Evolutionary conservation across 2,888 invertebrate genomes (phyloP).

Genomic region (Melangyna quadrimaculata): DNA sequence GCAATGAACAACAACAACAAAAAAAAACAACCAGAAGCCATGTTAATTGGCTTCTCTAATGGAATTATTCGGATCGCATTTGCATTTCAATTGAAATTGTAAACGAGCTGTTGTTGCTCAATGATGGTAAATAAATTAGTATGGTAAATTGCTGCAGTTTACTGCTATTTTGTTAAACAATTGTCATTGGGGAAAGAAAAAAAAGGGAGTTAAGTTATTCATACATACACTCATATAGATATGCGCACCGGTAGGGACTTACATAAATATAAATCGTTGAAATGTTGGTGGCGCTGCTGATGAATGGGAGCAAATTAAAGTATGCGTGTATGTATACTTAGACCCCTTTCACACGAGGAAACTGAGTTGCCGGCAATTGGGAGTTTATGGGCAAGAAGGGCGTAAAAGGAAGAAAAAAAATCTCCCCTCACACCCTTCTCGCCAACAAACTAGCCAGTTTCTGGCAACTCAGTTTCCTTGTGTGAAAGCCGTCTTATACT

Average conservation of each 20-base stretch:
- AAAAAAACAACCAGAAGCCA: constrained; percentile 56
- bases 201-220: constrained; percentile 21
- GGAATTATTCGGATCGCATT: constrained; percentile 71
- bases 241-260: neutral
- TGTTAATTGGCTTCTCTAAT: constrained; percentile 70
- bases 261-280: neutral
- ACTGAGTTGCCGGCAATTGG: no score
- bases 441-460: no score
- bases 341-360: no score
- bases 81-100: constrained; percentile 71
- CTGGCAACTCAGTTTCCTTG: no score
- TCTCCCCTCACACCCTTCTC: no score
- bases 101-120: constrained; percentile 68
- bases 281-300: constrained; percentile 23
- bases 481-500: no score
- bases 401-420: no score
- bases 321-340: no score
- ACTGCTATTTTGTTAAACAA: constrained; percentile 61
- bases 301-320: constrained; percentile 21
- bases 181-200: constrained; percentile 19
- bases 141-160: constrained; percentile 64
- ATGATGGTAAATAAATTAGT: constrained; percentile 70
- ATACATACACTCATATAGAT: neutral
- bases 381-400: no score
- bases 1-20: neutral